Conservation (phyloP, 1,140 invertebrate genomes). For the Lithobius niger region DNA sequence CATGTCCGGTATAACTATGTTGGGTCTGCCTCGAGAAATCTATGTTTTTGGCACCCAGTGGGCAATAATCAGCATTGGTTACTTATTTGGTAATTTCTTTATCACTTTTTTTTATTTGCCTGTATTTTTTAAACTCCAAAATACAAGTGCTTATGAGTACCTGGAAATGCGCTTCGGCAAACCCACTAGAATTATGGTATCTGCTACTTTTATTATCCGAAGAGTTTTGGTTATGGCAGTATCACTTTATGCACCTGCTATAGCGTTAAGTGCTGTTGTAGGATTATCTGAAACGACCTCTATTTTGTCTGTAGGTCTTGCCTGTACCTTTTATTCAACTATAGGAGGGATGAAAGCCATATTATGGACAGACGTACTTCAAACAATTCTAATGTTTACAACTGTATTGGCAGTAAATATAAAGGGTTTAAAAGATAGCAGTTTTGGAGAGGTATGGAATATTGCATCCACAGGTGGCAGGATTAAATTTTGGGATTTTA, state of each 20-base stretch:
- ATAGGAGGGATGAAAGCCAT: conserved; percentile 82
- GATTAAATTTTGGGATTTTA: conserved; percentile 48
- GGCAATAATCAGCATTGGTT: conserved; percentile 64
- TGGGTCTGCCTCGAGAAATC: conserved; percentile 75
- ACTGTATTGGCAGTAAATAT: conserved; percentile 59
- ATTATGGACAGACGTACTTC: conserved; percentile 63
- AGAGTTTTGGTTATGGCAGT: conserved; percentile 73
- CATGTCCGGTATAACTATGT: conserved; percentile 83
- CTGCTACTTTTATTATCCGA: conserved; percentile 22
- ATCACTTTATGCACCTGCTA: conserved; percentile 79
- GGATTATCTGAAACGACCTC: conserved; percentile 54
- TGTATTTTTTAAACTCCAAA: conserved; percentile 72
- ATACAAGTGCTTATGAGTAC: conserved; percentile 68
- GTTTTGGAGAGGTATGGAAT: conserved; percentile 48
- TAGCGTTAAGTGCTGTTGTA: conserved; percentile 79
- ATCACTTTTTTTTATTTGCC: conserved; percentile 69
- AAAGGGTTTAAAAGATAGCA: conserved; percentile 48
- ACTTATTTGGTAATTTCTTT: conserved; percentile 66
- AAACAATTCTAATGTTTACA: conserved; percentile 60
- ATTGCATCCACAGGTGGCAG: conserved; percentile 47
- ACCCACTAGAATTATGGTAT: conserved; percentile 19
- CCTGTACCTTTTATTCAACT: conserved; percentile 74
- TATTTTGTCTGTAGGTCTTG: conserved; percentile 61
- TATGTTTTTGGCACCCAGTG: conserved; percentile 72
- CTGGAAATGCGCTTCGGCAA: conserved; percentile 18